A percentile compares a stretch with the other conserved stretches of the same genome.
These are phyloP conservation scores for Melanotaenia maccullochi DNA, from an alignment of 2,797 vertebrate species.

Conservation along the genomic window DNA sequence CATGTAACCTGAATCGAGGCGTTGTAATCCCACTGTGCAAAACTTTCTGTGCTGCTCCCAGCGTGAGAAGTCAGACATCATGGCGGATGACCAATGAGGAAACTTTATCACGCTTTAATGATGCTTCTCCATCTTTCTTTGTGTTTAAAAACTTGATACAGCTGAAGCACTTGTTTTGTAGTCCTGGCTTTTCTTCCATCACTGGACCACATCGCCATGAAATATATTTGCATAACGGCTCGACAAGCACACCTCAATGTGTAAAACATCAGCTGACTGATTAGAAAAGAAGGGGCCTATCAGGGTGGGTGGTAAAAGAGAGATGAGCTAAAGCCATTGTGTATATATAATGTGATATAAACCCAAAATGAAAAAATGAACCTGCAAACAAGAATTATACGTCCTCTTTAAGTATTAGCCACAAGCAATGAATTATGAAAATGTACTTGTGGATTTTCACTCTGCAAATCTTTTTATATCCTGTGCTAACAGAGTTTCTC, in stretches of 20 bases:
- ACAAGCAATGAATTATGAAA: not conserved
- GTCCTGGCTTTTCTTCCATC: not conserved
- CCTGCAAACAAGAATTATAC: not conserved
- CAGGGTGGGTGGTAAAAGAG: not conserved
- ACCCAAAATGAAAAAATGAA: not conserved
- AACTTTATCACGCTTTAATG: not conserved
- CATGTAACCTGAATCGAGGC: conserved; percentile 51
- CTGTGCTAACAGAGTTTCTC: not conserved
- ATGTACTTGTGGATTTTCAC: not conserved
- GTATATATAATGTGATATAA: not conserved
- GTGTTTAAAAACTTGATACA: not conserved
- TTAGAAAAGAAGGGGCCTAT: not conserved
- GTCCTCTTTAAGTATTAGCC: not conserved
- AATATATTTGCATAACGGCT: not conserved
- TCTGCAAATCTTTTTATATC: not conserved
- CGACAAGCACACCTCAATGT: not conserved
- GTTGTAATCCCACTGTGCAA: conserved; percentile 16
- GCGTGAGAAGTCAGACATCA: conserved; percentile 16
- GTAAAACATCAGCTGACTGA: not conserved
- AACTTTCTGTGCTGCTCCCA: conserved; percentile 6
- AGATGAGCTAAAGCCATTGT: not conserved
- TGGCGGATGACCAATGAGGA: not conserved
- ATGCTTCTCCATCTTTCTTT: not conserved
- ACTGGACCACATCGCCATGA: not conserved
- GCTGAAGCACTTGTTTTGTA: not conserved